Percentiles rank a stretch among this genome's conserved stretches.
phyloP scores from a whole-genome alignment of 2,888 invertebrate species.

The Protodeltote pygarga region DNA sequence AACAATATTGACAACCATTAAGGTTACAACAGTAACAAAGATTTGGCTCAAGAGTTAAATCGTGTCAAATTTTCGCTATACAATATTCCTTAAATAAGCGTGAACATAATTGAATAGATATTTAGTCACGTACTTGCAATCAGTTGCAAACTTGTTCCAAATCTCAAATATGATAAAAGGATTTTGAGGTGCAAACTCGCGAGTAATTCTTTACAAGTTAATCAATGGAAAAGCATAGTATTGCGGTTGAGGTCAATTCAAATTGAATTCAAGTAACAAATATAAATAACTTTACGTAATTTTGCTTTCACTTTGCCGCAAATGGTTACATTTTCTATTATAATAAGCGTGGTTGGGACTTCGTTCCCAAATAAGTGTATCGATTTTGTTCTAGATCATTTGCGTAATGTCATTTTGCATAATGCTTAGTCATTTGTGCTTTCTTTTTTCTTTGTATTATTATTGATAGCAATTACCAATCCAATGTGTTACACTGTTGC shows the following conservation, averaged over 20 bases:
- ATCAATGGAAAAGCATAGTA: slow-evolving; percentile 48
- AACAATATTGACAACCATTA: slow-evolving; percentile 10
- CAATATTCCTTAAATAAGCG: slow-evolving; percentile 28
- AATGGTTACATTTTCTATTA: slow-evolving; percentile 46
- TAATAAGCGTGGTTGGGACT: slow-evolving; percentile 13
- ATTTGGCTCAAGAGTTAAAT: no score
- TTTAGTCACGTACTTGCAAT: slow-evolving; percentile 27
- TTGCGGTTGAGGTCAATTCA: slow-evolving; percentile 53
- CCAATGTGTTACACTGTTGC: no score
- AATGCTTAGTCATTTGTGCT: no score
- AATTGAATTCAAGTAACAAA: slow-evolving; percentile 53
- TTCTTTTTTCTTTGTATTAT: no score
- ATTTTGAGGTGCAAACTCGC: slow-evolving; percentile 30
- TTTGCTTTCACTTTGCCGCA: slow-evolving; percentile 68
- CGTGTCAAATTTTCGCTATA: slow-evolving; percentile 30
- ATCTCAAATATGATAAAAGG: slow-evolving; percentile 14
- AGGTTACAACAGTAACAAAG: slow-evolving; percentile 21
- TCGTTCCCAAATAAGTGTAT: slow-evolving; percentile 3
- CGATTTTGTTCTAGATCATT: slow-evolving; percentile 16
- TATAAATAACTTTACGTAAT: slow-evolving; percentile 63
- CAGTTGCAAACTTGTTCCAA: slow-evolving; percentile 9
- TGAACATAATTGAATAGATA: slow-evolving; percentile 22
- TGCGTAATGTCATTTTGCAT: slow-evolving; percentile 13
- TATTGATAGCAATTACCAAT: no score
- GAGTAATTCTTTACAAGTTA: slow-evolving; percentile 32